These are phyloP conservation scores for Cosmia trapezina DNA, from an alignment of 2,888 invertebrate genomes.

Conservation along the genomic window DNA sequence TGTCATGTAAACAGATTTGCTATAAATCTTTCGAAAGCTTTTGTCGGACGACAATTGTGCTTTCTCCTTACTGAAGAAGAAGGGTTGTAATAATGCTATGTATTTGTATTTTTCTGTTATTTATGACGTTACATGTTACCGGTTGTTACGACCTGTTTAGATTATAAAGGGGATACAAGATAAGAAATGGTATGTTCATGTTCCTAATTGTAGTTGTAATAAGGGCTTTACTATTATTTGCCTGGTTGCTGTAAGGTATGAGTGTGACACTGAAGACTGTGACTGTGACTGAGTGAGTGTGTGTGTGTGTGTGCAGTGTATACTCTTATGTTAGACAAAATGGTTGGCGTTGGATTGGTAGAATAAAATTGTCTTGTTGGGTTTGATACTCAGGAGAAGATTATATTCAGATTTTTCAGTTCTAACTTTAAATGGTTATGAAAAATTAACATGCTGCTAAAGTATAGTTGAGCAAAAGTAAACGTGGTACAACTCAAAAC, in stretches of 20 bases:
- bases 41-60: slow-evolving; percentile 61
- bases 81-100: slow-evolving; percentile 56
- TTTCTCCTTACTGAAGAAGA: slow-evolving; percentile 50
- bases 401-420: not conserved
- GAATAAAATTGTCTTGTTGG: not conserved
- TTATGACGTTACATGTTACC: slow-evolving; percentile 50
- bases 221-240: slow-evolving; percentile 14
- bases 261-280: not conserved
- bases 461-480: not conserved
- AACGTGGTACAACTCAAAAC: not conserved
- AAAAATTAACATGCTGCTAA: not conserved
- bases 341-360: no score
- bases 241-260: not conserved
- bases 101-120: slow-evolving; percentile 55
- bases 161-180: slow-evolving; percentile 18
- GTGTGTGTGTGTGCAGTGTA: no score
- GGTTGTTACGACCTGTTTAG: slow-evolving; percentile 46
- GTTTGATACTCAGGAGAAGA: not conserved
- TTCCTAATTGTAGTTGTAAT: slow-evolving; percentile 43
- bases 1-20: slow-evolving; percentile 79
- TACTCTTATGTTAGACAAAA: no score
- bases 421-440: not conserved
- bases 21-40: slow-evolving; percentile 71
- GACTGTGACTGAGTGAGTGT: no score
- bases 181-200: slow-evolving; percentile 13